Conservation (phyloP, 2,888 invertebrate genomes). For the Sepioteuthis lessoniana region DNA sequence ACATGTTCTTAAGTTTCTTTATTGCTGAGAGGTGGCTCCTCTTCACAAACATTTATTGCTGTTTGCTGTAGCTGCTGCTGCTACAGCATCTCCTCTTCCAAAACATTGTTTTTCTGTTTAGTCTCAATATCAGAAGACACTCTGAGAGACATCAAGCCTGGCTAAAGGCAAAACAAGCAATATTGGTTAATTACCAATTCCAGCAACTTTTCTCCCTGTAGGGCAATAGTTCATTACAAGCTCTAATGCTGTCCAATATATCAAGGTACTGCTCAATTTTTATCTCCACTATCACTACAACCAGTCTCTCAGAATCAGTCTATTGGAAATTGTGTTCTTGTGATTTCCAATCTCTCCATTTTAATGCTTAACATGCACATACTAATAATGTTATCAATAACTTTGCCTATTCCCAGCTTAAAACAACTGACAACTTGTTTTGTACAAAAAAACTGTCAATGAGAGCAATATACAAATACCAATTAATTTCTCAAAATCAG, state of each 20-base stretch:
- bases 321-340: neutral
- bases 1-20: neutral
- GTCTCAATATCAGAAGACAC: neutral
- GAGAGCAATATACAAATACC: too few relatives aligned
- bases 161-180: neutral
- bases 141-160: neutral
- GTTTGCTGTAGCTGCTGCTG: neutral
- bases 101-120: neutral
- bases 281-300: neutral
- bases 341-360: neutral
- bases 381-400: too few relatives aligned
- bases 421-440: too few relatives aligned
- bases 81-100: neutral
- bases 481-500: too few relatives aligned
- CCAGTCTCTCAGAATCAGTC: neutral
- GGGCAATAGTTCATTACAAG: constrained; percentile 7
- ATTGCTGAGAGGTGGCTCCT: neutral
- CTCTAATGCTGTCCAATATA: constrained; percentile 33
- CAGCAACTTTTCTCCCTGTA: neutral
- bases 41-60: neutral
- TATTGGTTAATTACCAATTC: neutral
- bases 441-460: too few relatives aligned
- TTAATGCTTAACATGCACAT: neutral
- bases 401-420: too few relatives aligned
- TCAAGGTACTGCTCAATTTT: neutral